Evolutionary conservation across 2,888 invertebrate species (phyloP).

Genomic region (Cosmia trapezina): DNA sequence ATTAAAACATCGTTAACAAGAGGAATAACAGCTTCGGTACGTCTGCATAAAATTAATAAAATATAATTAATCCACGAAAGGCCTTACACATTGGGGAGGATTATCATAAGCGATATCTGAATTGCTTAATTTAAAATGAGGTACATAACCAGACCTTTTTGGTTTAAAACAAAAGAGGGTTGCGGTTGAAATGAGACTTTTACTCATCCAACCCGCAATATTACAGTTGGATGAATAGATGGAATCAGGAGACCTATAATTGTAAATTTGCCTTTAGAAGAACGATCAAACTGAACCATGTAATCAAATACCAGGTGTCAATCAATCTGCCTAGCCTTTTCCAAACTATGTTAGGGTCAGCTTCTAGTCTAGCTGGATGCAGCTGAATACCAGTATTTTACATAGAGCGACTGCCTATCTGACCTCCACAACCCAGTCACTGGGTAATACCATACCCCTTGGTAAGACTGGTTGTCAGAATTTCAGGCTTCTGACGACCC

Average conservation of each 20-base stretch:
- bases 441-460: no score
- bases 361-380: no score
- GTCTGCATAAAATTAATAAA: slow-evolving; percentile 71
- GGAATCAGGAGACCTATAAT: slow-evolving; percentile 3
- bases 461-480: no score
- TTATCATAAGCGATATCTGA: slow-evolving; percentile 73
- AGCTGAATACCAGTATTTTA: no score
- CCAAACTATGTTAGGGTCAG: no score
- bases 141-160: slow-evolving; percentile 53
- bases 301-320: slow-evolving; percentile 11
- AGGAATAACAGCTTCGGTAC: slow-evolving; percentile 57
- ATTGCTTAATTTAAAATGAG: slow-evolving; percentile 73
- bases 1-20: slow-evolving; percentile 55
- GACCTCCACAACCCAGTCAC: no score
- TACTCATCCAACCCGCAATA: slow-evolving; percentile 9
- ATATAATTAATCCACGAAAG: slow-evolving; percentile 63
- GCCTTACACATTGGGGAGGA: slow-evolving; percentile 61
- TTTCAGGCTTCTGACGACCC: no score
- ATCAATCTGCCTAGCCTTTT: no score
- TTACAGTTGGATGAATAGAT: slow-evolving; percentile 13
- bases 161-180: slow-evolving; percentile 53
- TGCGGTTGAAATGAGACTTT: slow-evolving; percentile 33
- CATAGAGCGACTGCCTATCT: no score
- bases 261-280: not conserved
- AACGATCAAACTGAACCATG: not conserved